Base-by-base conservation (phyloP, 2,113 vertebrate species). In the Pithys albifrons region DNA sequence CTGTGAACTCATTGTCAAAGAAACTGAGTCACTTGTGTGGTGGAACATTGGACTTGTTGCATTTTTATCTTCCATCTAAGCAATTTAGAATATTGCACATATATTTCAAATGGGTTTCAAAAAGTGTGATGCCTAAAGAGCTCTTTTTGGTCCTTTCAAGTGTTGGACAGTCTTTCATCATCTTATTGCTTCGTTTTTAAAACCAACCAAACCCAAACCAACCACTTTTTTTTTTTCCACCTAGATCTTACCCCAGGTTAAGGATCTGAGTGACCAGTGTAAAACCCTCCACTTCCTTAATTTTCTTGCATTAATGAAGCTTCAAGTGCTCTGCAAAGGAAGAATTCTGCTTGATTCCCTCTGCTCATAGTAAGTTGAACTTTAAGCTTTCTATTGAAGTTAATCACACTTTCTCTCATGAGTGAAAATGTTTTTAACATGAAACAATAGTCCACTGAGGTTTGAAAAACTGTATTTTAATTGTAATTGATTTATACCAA, bases 401-500 rank as follows among this genome's bases (percentile, higher is more conserved):
- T 98, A 98, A 98, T 98, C 97, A 98, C 97, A 97, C 93, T 98
- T 98, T 92, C 96, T 97, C 97, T 98, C 95, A 65, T 93, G 97
- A 98, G 97, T 94, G 95, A 98, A 97, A 97, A 96, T 97, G 97
- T 98, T 98, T 98, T 98, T 96, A 98, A 96, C 84, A 64, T 96
- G 93, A 95, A 98, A 94, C 95, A 96, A 97, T 96, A 86, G 85
- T 97, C 97, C 90, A 35, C 81, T 51, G 97, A 97, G 97, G 93
- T 94, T 97, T 96, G 93, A 94, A 95, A 97, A 98, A 97, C 95
- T 97, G 92, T 97, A 91, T 97, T 98, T 98, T 98, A 98, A 98
- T 98, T 98, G 97, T 97, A 98, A 98, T 98, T 98, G 98, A 98
- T 98, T 98, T 97, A 79, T 97, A 97, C 80, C 85, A 86, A 98